These are phyloP conservation scores for Psephotus haematonotus DNA, from an alignment of 2,113 vertebrate species.

Conservation along the genomic window DNA sequence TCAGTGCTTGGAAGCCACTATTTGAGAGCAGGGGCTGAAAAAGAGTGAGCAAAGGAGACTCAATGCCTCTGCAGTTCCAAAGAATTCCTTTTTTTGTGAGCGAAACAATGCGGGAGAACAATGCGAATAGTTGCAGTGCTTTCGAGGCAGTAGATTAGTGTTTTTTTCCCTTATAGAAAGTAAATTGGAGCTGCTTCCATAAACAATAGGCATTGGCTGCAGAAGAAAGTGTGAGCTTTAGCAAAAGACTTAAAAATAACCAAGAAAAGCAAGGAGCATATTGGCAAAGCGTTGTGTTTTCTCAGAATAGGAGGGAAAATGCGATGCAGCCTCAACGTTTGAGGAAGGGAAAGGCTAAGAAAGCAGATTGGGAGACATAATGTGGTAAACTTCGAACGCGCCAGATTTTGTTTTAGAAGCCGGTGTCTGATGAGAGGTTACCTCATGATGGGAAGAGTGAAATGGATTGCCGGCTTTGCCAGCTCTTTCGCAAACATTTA, in stretches of 20 bases:
- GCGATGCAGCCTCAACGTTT: neutral
- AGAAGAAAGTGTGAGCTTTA: slow-evolving; percentile 35
- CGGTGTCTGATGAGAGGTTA: slow-evolving; percentile 1
- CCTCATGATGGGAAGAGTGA: neutral
- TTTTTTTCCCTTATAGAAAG: neutral
- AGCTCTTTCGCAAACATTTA: slow-evolving; percentile 6
- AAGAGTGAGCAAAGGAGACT: neutral
- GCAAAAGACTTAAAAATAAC: slow-evolving; percentile 44
- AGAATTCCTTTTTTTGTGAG: slow-evolving; percentile 17
- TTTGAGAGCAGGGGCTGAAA: neutral
- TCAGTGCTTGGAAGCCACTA: slow-evolving; percentile 33
- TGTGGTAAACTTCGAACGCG: neutral
- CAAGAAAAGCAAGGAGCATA: neutral
- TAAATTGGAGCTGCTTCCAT: slow-evolving; percentile 23
- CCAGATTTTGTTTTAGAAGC: slow-evolving; percentile 22
- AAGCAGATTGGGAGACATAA: slow-evolving; percentile 53
- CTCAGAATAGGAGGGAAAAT: neutral
- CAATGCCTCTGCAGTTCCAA: neutral
- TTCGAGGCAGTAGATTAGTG: neutral
- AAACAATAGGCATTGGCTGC: slow-evolving; percentile 31
- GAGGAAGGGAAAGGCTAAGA: neutral
- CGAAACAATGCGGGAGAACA: slow-evolving; percentile 33
- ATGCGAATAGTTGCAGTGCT: neutral
- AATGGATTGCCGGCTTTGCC: neutral
- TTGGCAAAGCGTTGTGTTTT: neutral